Conservation (phyloP, 1,140 invertebrate species). For the Drosophila ogumai region DNA sequence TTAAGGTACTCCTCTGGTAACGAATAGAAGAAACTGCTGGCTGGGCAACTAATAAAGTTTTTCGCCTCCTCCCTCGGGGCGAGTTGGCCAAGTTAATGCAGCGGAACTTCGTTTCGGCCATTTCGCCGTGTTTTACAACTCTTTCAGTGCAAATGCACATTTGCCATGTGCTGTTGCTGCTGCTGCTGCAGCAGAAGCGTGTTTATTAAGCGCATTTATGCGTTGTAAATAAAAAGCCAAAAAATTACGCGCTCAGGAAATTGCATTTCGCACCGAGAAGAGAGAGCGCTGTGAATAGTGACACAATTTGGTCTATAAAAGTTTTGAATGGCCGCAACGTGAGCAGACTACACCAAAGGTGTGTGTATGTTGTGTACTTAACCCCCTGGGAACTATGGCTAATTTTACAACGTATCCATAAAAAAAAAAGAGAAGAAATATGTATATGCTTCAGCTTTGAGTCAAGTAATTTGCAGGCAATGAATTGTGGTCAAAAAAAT, state of each 20-base stretch:
- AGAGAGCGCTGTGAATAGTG: slow-evolving; percentile 30
- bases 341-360: slow-evolving; percentile 34
- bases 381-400: slow-evolving; percentile 18
- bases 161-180: slow-evolving; percentile 36
- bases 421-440: slow-evolving; percentile 14
- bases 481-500: slow-evolving; percentile 4
- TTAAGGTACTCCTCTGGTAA: slow-evolving; percentile 2
- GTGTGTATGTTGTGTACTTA: slow-evolving; percentile 8
- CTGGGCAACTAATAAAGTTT: slow-evolving; percentile 74
- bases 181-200: slow-evolving; percentile 53
- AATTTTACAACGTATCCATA: slow-evolving; percentile 31
- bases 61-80: slow-evolving; percentile 1
- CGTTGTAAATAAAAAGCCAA: slow-evolving; percentile 71
- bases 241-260: slow-evolving; percentile 57
- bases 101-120: slow-evolving; percentile 65
- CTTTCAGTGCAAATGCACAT: slow-evolving; percentile 44
- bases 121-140: slow-evolving; percentile 70
- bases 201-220: slow-evolving; percentile 80
- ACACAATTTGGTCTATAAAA: slow-evolving; percentile 75
- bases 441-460: neutral
- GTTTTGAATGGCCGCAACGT: slow-evolving; percentile 72
- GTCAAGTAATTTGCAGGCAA: slow-evolving; percentile 4
- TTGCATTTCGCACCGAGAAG: slow-evolving; percentile 40
- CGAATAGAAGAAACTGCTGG: slow-evolving; percentile 48
- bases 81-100: slow-evolving; percentile 61